Base-by-base conservation (phyloP, 2,888 invertebrate species). In the Yponomeuta plumbellus region DNA sequence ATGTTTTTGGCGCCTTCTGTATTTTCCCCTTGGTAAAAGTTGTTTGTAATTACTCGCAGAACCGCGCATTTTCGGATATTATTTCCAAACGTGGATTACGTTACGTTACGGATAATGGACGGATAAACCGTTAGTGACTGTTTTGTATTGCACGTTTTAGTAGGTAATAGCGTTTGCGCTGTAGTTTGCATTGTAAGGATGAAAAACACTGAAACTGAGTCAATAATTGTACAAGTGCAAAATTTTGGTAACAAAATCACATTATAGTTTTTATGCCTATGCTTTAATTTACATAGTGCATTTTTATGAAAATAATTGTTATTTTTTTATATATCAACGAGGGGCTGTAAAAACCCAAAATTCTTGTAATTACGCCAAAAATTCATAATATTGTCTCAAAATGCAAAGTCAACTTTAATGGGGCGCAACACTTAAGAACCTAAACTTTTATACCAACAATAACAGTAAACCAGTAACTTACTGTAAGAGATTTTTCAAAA, bases 401-500 rank as follows among this genome's bases (percentile, higher is more conserved):
- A 83, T 85, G 81, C 80, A 80, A 82, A 80, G 82, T 78, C 80
- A 80, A 81, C 77, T 72, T 77, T 69, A 70, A 71, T 75, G 75
- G 84, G 86, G 86, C 86, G 80, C 80, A 84, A 86, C 81, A 81
- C 86, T 86, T 86, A 86, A 80, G 79, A 84, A 81, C 78, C 83
- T 86, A 85, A 78, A 75, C 77, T 80, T 83, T 81, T 80, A 81
- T 80, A 77, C 79, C 77, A 86, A 85, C 85, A 83, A 83, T 80
- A 86, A 86, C 85, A 84, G 78, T 84, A 80, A 79, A 59, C 21
- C 6, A 44, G 22, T 65, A 40, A 65, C 52, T 66, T 59, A 79
- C 73, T 77, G 71, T 75, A 73, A 68, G 57, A 69, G 61, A 68
- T 44, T 44, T 21, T 22, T 63, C 39, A 21, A 62, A 62, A 62